Evolutionary conservation across 2,113 vertebrate genomes (phyloP).

Genomic region (Neopipo cinnamomea): DNA sequence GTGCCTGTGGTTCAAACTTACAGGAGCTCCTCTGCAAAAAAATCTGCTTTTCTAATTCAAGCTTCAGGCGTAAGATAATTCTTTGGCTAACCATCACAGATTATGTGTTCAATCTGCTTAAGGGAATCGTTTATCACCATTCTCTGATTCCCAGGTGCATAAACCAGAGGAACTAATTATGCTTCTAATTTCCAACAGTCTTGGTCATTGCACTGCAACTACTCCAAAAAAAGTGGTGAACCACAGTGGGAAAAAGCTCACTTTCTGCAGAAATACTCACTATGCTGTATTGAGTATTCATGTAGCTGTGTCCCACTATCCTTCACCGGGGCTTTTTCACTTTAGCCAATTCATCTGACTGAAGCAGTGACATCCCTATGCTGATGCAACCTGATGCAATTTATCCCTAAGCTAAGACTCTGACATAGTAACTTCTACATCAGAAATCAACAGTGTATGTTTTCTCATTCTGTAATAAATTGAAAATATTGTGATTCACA

Average conservation of each 20-base stretch:
- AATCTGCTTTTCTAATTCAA: background rate
- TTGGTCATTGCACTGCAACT: background rate
- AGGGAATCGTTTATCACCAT: background rate
- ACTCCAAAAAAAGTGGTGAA: background rate
- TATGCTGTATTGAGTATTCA: background rate
- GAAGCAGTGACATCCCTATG: background rate
- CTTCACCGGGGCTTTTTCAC: background rate
- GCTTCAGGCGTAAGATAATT: background rate
- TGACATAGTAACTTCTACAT: background rate
- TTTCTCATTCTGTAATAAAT: background rate
- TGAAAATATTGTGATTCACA: background rate
- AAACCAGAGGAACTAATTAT: background rate
- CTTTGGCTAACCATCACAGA: background rate
- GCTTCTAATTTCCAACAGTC: background rate
- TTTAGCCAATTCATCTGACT: background rate
- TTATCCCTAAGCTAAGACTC: background rate
- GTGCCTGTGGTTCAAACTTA: background rate
- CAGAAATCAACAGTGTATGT: background rate
- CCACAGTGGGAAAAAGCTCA: background rate
- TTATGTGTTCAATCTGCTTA: background rate
- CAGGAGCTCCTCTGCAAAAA: background rate
- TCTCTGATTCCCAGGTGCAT: background rate
- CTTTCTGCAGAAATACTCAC: background rate
- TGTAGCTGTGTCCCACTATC: background rate
- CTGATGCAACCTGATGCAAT: background rate